Evolutionary conservation across 2,888 invertebrate genomes (phyloP).

Genomic region (Caradrina kadenii): DNA sequence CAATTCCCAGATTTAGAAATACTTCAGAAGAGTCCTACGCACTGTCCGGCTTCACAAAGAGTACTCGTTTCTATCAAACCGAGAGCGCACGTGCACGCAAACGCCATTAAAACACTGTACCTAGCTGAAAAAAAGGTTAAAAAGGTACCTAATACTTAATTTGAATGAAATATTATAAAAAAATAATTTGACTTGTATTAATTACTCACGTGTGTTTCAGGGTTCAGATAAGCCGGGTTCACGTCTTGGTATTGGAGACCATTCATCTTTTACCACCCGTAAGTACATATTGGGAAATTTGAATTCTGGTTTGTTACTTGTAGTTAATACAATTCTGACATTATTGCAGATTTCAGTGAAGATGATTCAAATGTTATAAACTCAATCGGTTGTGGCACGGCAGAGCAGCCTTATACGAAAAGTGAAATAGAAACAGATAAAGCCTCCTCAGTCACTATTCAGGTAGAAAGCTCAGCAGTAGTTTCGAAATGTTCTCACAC

Average conservation of each 20-base stretch:
- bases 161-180: no score
- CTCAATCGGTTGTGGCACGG: constrained; percentile 68
- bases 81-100: constrained; percentile 66
- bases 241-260: constrained; percentile 83
- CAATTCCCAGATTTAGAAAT: constrained; percentile 79
- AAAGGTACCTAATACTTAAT: constrained; percentile 71
- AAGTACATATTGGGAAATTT: constrained; percentile 61
- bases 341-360: constrained; percentile 75
- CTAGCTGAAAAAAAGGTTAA: constrained; percentile 79
- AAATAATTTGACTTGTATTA: background rate
- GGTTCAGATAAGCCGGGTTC: constrained; percentile 79
- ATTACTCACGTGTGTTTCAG: constrained; percentile 67
- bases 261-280: constrained; percentile 81
- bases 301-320: constrained; percentile 5
- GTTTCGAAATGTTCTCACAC: constrained; percentile 72
- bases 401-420: constrained; percentile 62
- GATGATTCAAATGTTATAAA: constrained; percentile 70
- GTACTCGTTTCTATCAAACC: constrained; percentile 83
- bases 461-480: constrained; percentile 68
- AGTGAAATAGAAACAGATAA: constrained; percentile 67
- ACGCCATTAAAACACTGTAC: constrained; percentile 80
- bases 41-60: constrained; percentile 75
- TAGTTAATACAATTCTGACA: constrained; percentile 23
- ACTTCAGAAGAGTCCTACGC: constrained; percentile 72
- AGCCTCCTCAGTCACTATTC: constrained; percentile 68